These are phyloP conservation scores for Drepanosiphum platanoidis DNA, from an alignment of 2,888 invertebrate species.

Conservation along the genomic window DNA sequence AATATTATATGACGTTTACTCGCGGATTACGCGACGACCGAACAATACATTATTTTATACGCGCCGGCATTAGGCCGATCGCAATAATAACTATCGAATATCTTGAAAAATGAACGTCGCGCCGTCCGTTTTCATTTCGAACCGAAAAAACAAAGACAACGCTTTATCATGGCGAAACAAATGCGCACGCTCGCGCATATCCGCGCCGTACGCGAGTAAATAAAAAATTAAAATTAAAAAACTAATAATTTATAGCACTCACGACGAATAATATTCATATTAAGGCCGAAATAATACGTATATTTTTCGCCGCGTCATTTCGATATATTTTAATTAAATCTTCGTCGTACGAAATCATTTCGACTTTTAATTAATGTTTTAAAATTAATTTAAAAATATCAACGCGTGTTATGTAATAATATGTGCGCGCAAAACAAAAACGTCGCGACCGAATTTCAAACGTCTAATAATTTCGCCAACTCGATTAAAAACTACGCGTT, in stretches of 20 bases:
- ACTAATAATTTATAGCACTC: slow-evolving; percentile 37
- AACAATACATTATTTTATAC: background rate
- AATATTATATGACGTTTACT: background rate
- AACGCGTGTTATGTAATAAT: background rate
- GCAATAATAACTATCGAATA: background rate
- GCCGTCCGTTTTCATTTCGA: background rate
- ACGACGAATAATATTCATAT: slow-evolving; percentile 10
- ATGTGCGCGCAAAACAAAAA: too few relatives aligned
- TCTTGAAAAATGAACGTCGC: background rate
- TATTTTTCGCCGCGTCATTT: background rate
- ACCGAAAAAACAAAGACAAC: background rate
- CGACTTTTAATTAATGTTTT: slow-evolving; percentile 41
- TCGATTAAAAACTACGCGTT: too few relatives aligned
- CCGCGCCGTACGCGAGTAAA: background rate
- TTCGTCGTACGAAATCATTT: background rate
- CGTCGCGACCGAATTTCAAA: too few relatives aligned
- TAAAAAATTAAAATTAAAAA: slow-evolving; percentile 25
- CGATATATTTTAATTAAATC: slow-evolving; percentile 35
- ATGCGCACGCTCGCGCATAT: background rate
- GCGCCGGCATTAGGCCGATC: background rate
- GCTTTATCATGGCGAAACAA: background rate
- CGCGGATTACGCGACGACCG: background rate
- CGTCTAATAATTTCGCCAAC: too few relatives aligned
- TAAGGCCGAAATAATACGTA: background rate
- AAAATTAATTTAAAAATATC: background rate